Base-by-base conservation (phyloP, 2,888 invertebrate genomes). In the Gymnocheta viridis region DNA sequence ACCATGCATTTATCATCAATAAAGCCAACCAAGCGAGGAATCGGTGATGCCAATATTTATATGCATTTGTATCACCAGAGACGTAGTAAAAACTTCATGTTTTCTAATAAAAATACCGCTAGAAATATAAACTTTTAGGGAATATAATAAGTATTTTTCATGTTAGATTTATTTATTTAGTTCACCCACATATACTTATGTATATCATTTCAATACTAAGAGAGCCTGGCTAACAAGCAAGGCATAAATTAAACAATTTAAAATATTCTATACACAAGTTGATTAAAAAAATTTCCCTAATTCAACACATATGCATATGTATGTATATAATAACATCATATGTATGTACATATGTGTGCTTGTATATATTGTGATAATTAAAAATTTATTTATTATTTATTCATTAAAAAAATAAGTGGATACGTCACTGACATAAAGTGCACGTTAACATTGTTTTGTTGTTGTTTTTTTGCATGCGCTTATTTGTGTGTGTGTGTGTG, bases 1-100 rank as follows among this genome's bases (percentile, higher is more conserved):
- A 74, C 78, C 58, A 67, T 67, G 38, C 74, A 83, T 51, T 70
- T 83, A 41, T 70, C 66, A 83, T 72, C 83, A 83, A 79, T 83
- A 70, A 83, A 80, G 70, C 58, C 47, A 76, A 76, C 66, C 74
- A 66, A 80, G 35, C 74, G 54, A 76, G 14, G 54, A 62, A 62
- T 29, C 51, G 35, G 44, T 69, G 38, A 54, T 74, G 69, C 69
- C 62, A 32, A 81, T 17, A 58, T 22, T 62, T 69, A 32, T 27
- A 62, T 74, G 56, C 32, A 41, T 67, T 60, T 22, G n/a, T 22
- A 54, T 29, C 12, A 19, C 44, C 62, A 51, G 60, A 38, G 54
- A 54, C 51, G 74, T 67, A 12, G 41, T 51, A n/a, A 47, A 4
- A 5, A 7, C 5, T 4, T 4, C 32, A 32, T 32, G 38, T 38